Base-by-base conservation (phyloP, 1,140 invertebrate species). In the Apis laboriosa region DNA sequence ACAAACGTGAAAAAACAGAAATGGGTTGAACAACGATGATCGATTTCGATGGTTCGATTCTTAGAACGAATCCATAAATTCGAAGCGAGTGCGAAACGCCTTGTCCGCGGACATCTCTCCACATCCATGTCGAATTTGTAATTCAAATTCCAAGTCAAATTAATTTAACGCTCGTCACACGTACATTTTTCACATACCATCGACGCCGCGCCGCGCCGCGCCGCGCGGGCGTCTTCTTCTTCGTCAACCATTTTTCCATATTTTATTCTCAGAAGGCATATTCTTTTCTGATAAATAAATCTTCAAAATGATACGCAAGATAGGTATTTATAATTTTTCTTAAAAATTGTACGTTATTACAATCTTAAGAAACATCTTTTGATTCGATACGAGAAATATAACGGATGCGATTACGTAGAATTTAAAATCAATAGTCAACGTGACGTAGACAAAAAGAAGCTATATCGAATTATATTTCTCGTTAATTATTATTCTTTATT, bases 141-240 rank as follows among this genome's bases (percentile, higher is more conserved):
- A 91, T 89, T 90, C 89, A 87, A 89, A 87, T 89, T 79, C 63
- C 68, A 85, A 86, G 86, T 91, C 84, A 90, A 92, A 92, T 92
- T 90, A 91, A 92, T 92, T 92, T 90, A 90, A 91, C 90, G 85
- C 81, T 80, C 80, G 85, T 91, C 90, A 43, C 34, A 0, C 34
- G 34, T 43, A 43, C 34, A 92, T 92, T 91, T 90, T 91, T 92
- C 90, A 91, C 68, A 51, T 83, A 84, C 86, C 79, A 83, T 76
- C 83, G 78, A 80, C 81, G 88, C 84, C 84, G 67, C 80, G 68
- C 53, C 66, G 67, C 80, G 68, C 53, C 66, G 28, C 28, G 34
- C 34, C 34, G 34, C 34, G 64, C 72, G 60, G 85, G 71, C n/a
- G n/a, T n/a, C n/a, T n/a, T 79, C 58, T 74, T 61, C 70, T 72